Percentiles rank a stretch among this genome's conserved stretches.
phyloP scores from a whole-genome alignment of 2,888 invertebrate species.

The Microctonus brassicae region DNA sequence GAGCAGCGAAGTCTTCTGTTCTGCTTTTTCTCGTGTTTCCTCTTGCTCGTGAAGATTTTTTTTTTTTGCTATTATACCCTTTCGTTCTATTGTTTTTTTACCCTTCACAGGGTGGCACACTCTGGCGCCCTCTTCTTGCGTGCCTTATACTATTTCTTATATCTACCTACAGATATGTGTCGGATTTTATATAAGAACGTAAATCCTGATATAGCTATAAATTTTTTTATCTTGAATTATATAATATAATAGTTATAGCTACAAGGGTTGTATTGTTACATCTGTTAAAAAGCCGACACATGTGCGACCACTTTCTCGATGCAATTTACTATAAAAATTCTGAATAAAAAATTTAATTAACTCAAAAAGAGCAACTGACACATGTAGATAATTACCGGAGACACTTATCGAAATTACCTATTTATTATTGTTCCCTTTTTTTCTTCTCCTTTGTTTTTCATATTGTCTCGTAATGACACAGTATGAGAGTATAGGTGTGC shows the following conservation, averaged over 20 bases:
- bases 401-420: background rate
- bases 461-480: background rate
- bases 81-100: slow-evolving; percentile 6
- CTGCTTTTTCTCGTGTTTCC: slow-evolving; percentile 7
- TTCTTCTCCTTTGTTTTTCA: background rate
- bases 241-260: too few relatives aligned
- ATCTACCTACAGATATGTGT: slow-evolving; percentile 7
- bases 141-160: background rate
- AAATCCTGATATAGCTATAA: slow-evolving; percentile 61
- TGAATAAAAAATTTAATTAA: slow-evolving; percentile 1
- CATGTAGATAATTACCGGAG: background rate
- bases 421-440: background rate
- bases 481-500: background rate
- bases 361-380: background rate
- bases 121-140: background rate
- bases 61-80: background rate
- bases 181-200: slow-evolving; percentile 42
- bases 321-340: background rate
- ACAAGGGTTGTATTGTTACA: background rate
- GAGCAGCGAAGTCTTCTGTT: slow-evolving; percentile 13
- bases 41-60: background rate
- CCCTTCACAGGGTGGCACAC: background rate
- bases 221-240: slow-evolving; percentile 56
- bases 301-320: background rate
- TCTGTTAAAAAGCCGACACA: background rate